Evolutionary conservation across 2,888 invertebrate species (phyloP).

Genomic region (Mycalesis mineus): DNA sequence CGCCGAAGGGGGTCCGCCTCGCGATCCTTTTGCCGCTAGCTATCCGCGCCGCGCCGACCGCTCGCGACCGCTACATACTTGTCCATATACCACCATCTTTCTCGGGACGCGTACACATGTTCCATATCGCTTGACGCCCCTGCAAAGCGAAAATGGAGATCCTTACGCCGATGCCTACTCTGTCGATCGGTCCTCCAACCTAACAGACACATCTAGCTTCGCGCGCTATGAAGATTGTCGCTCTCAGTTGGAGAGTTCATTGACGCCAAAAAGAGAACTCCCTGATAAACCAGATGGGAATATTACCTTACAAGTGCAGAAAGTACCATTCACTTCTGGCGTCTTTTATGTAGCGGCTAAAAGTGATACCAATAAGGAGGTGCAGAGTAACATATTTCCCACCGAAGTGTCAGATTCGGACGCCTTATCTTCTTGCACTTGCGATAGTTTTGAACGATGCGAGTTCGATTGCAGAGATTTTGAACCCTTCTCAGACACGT

Average conservation of each 20-base stretch:
- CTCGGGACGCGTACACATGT: conserved; percentile 56
- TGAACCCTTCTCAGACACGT: conserved; percentile 80
- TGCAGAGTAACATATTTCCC: conserved; percentile 53
- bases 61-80: conserved; percentile 66
- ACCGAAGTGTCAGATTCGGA: conserved; percentile 70
- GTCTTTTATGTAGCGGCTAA: conserved; percentile 65
- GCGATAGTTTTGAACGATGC: conserved; percentile 76
- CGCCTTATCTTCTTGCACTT: conserved; percentile 75
- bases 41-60: conserved; percentile 76
- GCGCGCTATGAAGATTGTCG: conserved; percentile 71
- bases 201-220: conserved; percentile 73
- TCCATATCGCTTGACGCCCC: conserved; percentile 51
- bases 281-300: conserved; percentile 44
- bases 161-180: conserved; percentile 66
- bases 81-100: conserved; percentile 72
- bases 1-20: conserved; percentile 49
- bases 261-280: conserved; percentile 45
- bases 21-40: conserved; percentile 66
- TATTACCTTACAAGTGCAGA: conserved; percentile 60
- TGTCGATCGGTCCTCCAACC: conserved; percentile 68
- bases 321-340: conserved; percentile 68
- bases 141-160: conserved; percentile 65
- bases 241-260: conserved; percentile 51
- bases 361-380: conserved; percentile 48
- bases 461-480: conserved; percentile 78